Base-by-base conservation (phyloP, 1,140 invertebrate genomes). In the Agrypnia vestita region DNA sequence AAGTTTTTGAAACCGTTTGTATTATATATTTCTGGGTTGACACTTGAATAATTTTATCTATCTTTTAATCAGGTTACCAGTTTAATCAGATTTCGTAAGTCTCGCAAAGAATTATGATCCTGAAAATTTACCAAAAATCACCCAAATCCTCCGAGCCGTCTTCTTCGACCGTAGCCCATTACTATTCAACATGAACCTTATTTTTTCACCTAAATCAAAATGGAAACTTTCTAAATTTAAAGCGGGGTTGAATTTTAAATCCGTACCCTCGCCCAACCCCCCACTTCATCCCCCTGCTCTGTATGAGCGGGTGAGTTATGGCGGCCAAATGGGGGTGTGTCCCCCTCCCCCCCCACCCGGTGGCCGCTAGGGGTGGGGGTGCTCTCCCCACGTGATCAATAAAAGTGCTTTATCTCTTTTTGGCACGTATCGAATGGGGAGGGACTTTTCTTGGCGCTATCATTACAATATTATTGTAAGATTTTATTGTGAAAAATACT, bases 331-430 rank as follows among this genome's bases (percentile, higher is more conserved):
- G 89, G 88, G 89, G 88, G 89, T 86, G 87, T 88, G 87, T 87
- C 88, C 87, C 89, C 44, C 87, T 19, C 72, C 71, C 46, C 13
- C 19, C 13, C 55, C 13, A n/a, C 86, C 86, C 78, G 79, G 85
- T 84, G 86, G 88, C 82, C 82, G 56, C 84, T 74, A 77, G 44
- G 82, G 85, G 87, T 88, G 82, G 84, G 86, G 86, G 86, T 86
- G 87, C 86, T 84, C 88, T 86, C 88, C 88, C 88, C 89, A 89
- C 88, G 89, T 90, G 89, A 90, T 90, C 89, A 90, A 90, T 90
- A 90, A 90, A 90, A 90, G 88, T 89, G 89, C 89, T 90, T 89
- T 90, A 90, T 90, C 88, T 90, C 88, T 89, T 90, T 90, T 90
- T 90, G 89, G 89, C 89, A 90, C 88, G 89, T 90, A 88, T 88